phyloP scores from a whole-genome alignment of 2,888 invertebrate species.

The Poecilobothrus nobilitatus region DNA sequence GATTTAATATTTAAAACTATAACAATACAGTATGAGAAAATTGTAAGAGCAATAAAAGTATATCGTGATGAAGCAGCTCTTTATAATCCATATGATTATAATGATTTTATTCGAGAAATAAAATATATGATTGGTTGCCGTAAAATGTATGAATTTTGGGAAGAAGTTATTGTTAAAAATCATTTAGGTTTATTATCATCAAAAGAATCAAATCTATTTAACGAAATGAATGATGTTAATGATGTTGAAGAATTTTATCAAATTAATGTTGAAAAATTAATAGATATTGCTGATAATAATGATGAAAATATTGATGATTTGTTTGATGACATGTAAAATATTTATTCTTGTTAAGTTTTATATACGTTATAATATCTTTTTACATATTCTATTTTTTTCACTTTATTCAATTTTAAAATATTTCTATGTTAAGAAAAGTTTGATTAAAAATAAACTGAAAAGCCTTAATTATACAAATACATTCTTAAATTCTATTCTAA shows the following conservation, averaged over 20 bases:
- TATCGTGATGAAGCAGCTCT: slow-evolving; percentile 43
- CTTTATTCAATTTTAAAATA: too few relatives aligned
- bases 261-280: slow-evolving; percentile 16
- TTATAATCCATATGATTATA: slow-evolving; percentile 33
- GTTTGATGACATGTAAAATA: slow-evolving; percentile 2
- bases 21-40: slow-evolving; percentile 29
- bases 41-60: slow-evolving; percentile 30
- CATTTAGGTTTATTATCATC: slow-evolving; percentile 35
- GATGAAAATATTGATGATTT: slow-evolving; percentile 9
- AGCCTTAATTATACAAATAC: too few relatives aligned
- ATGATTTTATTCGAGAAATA: slow-evolving; percentile 36
- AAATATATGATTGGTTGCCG: slow-evolving; percentile 32
- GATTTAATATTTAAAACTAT: slow-evolving; percentile 32
- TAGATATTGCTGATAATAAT: not conserved
- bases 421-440: too few relatives aligned
- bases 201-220: slow-evolving; percentile 35
- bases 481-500: too few relatives aligned
- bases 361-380: too few relatives aligned
- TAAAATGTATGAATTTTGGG: slow-evolving; percentile 35
- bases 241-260: slow-evolving; percentile 33
- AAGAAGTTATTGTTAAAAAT: slow-evolving; percentile 31
- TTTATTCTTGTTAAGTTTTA: too few relatives aligned
- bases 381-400: too few relatives aligned
- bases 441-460: too few relatives aligned
- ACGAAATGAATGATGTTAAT: slow-evolving; percentile 26